phyloP scores from a whole-genome alignment of 2,113 vertebrate species.

The Eulemur macaco region DNA sequence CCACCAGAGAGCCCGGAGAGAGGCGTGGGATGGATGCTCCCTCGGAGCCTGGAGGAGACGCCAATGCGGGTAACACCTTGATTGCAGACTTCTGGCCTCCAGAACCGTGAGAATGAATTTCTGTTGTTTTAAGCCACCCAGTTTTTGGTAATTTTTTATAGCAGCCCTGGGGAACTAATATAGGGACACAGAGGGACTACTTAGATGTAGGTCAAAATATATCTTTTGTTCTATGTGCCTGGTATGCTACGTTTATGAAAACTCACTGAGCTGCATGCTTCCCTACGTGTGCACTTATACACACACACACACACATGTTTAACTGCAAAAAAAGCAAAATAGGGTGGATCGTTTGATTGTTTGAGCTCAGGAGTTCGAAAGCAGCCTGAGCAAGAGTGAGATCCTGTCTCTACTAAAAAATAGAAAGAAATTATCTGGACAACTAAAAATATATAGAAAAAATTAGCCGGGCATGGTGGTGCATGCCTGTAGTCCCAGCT shows the following conservation, averaged over 20 bases:
- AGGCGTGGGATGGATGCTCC: fast-evolving
- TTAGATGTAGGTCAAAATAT: not conserved
- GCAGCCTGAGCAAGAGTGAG: no score
- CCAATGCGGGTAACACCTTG: fast-evolving
- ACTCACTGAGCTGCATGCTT: not conserved
- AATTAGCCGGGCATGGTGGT: no score
- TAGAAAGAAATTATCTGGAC: no score
- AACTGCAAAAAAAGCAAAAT: not conserved
- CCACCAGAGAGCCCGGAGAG: not conserved
- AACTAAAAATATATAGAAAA: no score
- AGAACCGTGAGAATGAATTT: not conserved
- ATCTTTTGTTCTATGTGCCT: not conserved
- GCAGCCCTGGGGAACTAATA: not conserved
- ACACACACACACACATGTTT: not conserved
- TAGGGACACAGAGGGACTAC: not conserved
- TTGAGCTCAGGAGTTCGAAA: no score
- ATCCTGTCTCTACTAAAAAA: no score
- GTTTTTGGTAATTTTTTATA: not conserved
- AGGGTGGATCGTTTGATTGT: no score
- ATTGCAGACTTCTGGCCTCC: not conserved
- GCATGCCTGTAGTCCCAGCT: no score
- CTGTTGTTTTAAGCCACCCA: not conserved
- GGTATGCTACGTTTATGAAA: not conserved
- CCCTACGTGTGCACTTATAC: no score
- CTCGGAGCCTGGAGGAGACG: not conserved